phyloP scores from a whole-genome alignment of 2,888 invertebrate species.

The Troglohyphantes excavatus region DNA sequence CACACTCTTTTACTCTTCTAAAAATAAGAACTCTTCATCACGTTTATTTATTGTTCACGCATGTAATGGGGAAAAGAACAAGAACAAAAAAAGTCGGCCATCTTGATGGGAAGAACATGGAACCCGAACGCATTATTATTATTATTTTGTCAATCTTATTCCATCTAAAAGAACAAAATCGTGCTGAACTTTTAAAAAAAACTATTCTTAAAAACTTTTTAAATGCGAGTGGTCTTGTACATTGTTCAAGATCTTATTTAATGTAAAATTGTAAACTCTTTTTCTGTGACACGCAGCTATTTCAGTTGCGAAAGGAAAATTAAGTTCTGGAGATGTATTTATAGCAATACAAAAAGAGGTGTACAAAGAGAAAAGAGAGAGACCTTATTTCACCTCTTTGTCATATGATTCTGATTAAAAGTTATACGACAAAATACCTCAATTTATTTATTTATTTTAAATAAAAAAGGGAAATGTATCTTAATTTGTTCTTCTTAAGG shows the following conservation, averaged over 20 bases:
- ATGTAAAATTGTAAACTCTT: neutral
- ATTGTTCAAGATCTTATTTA: neutral
- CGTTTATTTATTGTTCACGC: slow-evolving; percentile 9
- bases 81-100: neutral
- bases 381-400: too few relatives aligned
- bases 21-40: neutral
- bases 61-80: neutral
- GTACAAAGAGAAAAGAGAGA: too few relatives aligned
- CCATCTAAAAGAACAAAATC: slow-evolving; percentile 2
- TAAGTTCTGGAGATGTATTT: too few relatives aligned
- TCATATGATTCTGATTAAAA: too few relatives aligned
- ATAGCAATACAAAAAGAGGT: too few relatives aligned
- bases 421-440: too few relatives aligned
- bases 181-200: neutral
- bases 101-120: neutral
- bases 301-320: too few relatives aligned
- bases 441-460: too few relatives aligned
- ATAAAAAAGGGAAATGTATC: neutral
- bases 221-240: neutral
- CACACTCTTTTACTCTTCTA: slow-evolving; percentile 10
- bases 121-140: neutral
- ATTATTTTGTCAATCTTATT: neutral
- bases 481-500: neutral
- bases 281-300: too few relatives aligned
- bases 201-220: neutral